Percentiles rank a stretch among this genome's conserved stretches.
These are phyloP conservation scores for Ridgeia piscesae DNA, from an alignment of 1,140 invertebrate genomes.

Conservation along the genomic window DNA sequence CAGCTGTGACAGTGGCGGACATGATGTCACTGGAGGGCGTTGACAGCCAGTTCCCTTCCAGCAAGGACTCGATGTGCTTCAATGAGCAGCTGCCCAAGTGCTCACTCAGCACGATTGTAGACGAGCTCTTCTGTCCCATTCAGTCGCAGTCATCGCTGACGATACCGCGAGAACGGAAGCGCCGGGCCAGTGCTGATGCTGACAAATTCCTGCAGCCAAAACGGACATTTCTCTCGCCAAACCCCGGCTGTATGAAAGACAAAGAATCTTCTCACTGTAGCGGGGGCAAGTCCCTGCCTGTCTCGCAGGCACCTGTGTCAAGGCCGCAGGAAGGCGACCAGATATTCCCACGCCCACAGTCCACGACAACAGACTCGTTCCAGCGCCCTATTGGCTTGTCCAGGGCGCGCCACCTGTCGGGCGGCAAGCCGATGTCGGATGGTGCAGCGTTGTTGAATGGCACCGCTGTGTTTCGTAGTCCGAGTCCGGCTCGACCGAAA, in stretches of 20 bases:
- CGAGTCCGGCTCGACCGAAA: constrained; percentile 58
- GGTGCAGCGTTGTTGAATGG: constrained; percentile 39
- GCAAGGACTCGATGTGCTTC: not conserved
- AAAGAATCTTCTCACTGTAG: not conserved
- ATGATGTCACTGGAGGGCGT: not conserved
- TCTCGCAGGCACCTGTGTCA: not conserved
- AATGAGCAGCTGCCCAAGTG: not conserved
- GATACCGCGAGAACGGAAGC: constrained; percentile 7
- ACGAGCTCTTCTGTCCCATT: not conserved
- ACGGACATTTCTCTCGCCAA: not conserved
- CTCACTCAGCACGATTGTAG: not conserved
- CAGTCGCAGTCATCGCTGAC: not conserved
- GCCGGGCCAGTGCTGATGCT: constrained; percentile 22
- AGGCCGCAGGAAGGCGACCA: not conserved
- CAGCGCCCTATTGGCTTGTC: not conserved
- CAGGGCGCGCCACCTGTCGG: not conserved
- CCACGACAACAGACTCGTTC: not conserved
- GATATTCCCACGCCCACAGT: not conserved
- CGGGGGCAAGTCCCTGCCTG: not conserved
- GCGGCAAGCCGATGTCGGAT: not conserved
- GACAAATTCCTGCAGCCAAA: constrained; percentile 23
- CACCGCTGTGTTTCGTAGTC: constrained; percentile 76
- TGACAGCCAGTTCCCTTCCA: not conserved
- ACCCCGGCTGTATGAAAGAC: not conserved
- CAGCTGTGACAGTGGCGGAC: constrained; percentile 24